Evolutionary conservation across 2,888 invertebrate species (phyloP).

Genomic region (Melanotus villosus): DNA sequence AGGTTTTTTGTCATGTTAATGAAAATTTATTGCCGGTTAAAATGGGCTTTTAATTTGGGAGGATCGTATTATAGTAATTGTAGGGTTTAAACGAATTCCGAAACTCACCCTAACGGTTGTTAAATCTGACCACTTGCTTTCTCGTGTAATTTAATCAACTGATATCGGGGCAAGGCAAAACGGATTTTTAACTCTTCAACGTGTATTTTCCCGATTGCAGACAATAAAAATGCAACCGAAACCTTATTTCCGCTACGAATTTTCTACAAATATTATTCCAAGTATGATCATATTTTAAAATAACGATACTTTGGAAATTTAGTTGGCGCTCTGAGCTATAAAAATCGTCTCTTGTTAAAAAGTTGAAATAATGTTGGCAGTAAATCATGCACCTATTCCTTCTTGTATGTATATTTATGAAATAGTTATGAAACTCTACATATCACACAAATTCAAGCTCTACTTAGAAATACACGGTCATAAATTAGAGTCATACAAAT

Average conservation of each 20-base stretch:
- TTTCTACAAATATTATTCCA: constrained; percentile 22
- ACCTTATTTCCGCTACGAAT: constrained; percentile 3
- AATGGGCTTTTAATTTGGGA: constrained; percentile 43
- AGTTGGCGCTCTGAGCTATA: constrained; percentile 32
- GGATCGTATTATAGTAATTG: constrained; percentile 43
- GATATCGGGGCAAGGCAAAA: constrained; percentile 10
- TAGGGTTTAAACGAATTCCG: constrained; percentile 37
- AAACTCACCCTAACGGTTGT: constrained; percentile 36
- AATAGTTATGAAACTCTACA: constrained; percentile 26
- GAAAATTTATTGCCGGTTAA: constrained; percentile 45
- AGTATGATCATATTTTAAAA: constrained; percentile 25
- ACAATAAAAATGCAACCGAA: not conserved
- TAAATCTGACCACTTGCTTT: constrained; percentile 39
- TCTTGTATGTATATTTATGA: constrained; percentile 18
- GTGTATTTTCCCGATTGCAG: not conserved
- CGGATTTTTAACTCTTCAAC: not conserved
- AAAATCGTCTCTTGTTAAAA: constrained; percentile 37
- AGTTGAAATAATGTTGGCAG: constrained; percentile 19
- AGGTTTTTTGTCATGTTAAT: constrained; percentile 41
- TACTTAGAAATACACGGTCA: constrained; percentile 1
- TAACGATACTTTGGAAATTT: constrained; percentile 25
- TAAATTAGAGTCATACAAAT: constrained; percentile 9
- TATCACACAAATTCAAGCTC: constrained; percentile 7
- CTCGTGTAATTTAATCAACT: constrained; percentile 35
- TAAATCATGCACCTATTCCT: constrained; percentile 30